phyloP scores from a whole-genome alignment of 1,140 invertebrate species.

The Lasioglossum albipes region DNA sequence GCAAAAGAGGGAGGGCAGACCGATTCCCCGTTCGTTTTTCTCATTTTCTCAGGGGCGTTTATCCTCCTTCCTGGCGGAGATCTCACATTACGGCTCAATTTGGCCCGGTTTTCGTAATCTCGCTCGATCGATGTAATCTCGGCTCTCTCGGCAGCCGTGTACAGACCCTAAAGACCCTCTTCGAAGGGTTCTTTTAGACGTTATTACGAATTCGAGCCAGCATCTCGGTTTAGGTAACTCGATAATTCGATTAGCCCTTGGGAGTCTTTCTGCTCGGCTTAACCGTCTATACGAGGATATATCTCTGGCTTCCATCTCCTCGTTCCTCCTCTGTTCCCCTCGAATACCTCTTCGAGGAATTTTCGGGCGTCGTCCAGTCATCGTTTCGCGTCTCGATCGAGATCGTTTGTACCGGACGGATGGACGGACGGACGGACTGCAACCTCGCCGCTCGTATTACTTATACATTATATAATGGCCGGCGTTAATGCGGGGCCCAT shows the following conservation, averaged over 20 bases:
- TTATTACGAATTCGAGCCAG: slow-evolving; percentile 60
- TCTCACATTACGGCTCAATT: slow-evolving; percentile 66
- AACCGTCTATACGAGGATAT: background rate
- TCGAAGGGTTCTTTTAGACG: slow-evolving; percentile 43
- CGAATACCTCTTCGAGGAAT: slow-evolving; percentile 3
- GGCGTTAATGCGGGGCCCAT: background rate
- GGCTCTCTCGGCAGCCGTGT: slow-evolving; percentile 51
- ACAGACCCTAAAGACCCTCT: slow-evolving; percentile 50
- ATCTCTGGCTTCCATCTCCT: background rate
- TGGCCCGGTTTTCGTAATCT: slow-evolving; percentile 67
- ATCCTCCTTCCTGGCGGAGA: slow-evolving; percentile 54
- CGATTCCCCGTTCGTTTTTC: slow-evolving; percentile 57
- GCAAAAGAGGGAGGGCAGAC: slow-evolving; percentile 3
- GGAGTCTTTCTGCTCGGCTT: slow-evolving; percentile 32
- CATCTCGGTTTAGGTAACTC: slow-evolving; percentile 58
- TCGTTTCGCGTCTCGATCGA: background rate
- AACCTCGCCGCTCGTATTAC: background rate
- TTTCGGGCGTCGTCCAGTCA: slow-evolving; percentile 2
- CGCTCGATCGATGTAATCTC: slow-evolving; percentile 67
- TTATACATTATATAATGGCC: slow-evolving; percentile 11
- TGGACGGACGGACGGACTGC: too few relatives aligned
- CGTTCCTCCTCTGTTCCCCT: background rate
- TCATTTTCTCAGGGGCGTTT: slow-evolving; percentile 62
- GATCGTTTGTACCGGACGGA: background rate
- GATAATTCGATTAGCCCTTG: slow-evolving; percentile 61